phyloP scores from a whole-genome alignment of 2,113 vertebrate genomes.

The Takifugu bimaculatus region DNA sequence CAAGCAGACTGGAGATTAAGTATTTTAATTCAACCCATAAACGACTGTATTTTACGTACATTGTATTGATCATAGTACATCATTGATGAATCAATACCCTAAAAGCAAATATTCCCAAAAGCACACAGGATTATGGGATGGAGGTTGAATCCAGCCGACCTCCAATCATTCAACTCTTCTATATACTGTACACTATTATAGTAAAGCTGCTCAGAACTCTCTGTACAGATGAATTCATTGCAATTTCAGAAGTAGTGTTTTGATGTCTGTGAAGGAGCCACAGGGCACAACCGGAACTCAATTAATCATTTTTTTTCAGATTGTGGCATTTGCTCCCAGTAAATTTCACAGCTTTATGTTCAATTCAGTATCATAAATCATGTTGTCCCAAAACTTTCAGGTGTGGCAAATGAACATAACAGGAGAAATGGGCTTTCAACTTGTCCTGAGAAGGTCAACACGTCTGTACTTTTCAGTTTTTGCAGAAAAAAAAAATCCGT shows the following conservation, averaged over 20 bases:
- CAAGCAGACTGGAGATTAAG: not conserved
- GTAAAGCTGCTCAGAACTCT: slow-evolving; percentile 1
- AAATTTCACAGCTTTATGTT: slow-evolving; percentile 45
- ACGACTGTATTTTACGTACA: not conserved
- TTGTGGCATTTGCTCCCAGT: not conserved
- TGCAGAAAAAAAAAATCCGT: no score
- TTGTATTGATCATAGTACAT: not conserved
- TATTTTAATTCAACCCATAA: not conserved
- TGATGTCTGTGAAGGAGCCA: slow-evolving; percentile 3
- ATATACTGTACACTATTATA: not conserved
- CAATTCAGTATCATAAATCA: slow-evolving; percentile 5
- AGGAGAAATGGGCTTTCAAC: no score
- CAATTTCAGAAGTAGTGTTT: slow-evolving; percentile 18
- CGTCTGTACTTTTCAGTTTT: no score
- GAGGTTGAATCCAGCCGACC: slow-evolving; percentile 70
- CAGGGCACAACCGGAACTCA: not conserved
- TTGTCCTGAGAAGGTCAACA: no score
- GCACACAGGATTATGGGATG: slow-evolving; percentile 15
- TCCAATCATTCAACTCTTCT: slow-evolving; percentile 17
- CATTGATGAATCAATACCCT: not conserved
- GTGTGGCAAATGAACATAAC: not conserved
- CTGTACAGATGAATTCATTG: not conserved
- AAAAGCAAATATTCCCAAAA: not conserved
- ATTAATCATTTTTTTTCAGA: not conserved
- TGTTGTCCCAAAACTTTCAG: not conserved